Evolutionary conservation across 2,888 invertebrate species (phyloP).

Genomic region (Dasypolia templi): DNA sequence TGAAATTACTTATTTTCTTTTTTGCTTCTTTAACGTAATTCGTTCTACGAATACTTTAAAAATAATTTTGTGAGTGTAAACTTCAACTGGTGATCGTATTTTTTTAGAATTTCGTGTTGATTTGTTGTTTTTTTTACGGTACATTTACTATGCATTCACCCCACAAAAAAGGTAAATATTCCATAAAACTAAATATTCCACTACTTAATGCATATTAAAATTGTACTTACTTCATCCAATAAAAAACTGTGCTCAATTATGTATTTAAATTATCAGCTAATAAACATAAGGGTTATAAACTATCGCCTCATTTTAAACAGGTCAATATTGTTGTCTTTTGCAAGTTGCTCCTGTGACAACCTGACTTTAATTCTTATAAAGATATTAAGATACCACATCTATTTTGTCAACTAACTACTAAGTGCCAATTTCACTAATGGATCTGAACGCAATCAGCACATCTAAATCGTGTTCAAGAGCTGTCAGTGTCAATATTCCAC

Average conservation of each 20-base stretch:
- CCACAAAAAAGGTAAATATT: neutral
- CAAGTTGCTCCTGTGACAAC: neutral
- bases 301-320: neutral
- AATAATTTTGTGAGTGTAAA: conserved; percentile 5
- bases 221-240: conserved; percentile 50
- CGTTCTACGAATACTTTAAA: conserved; percentile 21
- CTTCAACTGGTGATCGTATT: conserved; percentile 19
- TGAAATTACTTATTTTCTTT: conserved; percentile 1
- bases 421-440: no score
- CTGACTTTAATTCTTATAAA: neutral
- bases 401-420: neutral
- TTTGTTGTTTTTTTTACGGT: conserved; percentile 3
- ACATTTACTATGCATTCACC: neutral
- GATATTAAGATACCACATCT: neutral
- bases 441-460: no score
- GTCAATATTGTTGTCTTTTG: neutral
- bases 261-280: conserved; percentile 13
- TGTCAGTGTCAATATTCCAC: no score
- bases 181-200: neutral
- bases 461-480: no score
- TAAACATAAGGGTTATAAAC: conserved; percentile 18
- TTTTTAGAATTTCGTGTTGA: conserved; percentile 5
- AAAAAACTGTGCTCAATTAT: conserved; percentile 45
- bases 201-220: conserved; percentile 13
- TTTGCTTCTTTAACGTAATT: conserved; percentile 20